Evolutionary conservation across 2,888 invertebrate species (phyloP).

Genomic region (Drosophila dives): DNA sequence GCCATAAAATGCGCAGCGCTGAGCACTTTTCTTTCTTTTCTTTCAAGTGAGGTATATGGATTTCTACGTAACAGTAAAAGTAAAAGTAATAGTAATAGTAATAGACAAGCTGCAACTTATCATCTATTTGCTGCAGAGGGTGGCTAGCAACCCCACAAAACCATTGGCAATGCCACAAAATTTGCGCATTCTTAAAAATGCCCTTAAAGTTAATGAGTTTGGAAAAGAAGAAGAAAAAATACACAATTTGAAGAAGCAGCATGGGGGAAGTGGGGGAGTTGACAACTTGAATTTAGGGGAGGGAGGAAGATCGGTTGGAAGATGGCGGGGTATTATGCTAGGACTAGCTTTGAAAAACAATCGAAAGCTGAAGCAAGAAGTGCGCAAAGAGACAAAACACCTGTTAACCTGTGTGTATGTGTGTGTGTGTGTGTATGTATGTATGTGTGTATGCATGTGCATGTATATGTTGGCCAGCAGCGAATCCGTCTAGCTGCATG

Average conservation of each 20-base stretch:
- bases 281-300: neutral
- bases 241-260: neutral
- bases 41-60: neutral
- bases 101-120: slow-evolving; percentile 31
- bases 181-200: slow-evolving; percentile 37
- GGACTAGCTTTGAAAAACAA: slow-evolving; percentile 27
- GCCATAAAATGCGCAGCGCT: slow-evolving; percentile 73
- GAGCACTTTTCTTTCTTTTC: slow-evolving; percentile 12
- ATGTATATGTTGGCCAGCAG: slow-evolving; percentile 55
- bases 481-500: slow-evolving; percentile 13
- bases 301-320: neutral
- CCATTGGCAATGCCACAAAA: slow-evolving; percentile 4
- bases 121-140: slow-evolving; percentile 15
- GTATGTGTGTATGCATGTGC: slow-evolving; percentile 26
- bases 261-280: neutral
- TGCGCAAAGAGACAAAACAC: slow-evolving; percentile 70
- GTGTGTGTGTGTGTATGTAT: neutral
- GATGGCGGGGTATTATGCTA: neutral
- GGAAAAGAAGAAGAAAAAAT: neutral
- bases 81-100: neutral
- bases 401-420: slow-evolving; percentile 56
- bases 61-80: neutral
- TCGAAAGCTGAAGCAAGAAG: slow-evolving; percentile 40
- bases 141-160: neutral
- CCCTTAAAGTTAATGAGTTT: slow-evolving; percentile 38